phyloP scores from a whole-genome alignment of 2,797 vertebrate genomes.

The Pipistrellus pipistrellus region DNA sequence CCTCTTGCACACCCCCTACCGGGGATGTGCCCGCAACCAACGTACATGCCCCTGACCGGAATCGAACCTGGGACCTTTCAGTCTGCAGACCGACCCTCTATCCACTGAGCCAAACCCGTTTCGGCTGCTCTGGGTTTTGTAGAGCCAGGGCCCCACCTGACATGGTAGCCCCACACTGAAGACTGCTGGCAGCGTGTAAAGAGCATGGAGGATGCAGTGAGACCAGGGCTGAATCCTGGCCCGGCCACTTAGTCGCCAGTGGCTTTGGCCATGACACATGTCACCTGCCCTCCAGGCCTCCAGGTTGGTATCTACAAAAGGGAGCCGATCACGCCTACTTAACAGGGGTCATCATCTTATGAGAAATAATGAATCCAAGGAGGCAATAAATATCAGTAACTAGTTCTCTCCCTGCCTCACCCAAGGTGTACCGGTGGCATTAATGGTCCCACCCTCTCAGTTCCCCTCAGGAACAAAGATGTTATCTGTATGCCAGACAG shows the following conservation, averaged over 20 bases:
- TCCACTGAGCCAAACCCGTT: too few species aligned
- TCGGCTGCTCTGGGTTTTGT: background rate
- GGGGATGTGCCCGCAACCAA: too few species aligned
- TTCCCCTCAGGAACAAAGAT: background rate
- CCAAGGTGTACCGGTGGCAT: background rate
- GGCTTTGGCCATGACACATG: background rate
- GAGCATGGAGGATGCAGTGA: background rate
- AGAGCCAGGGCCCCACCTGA: background rate
- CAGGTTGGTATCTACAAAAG: background rate
- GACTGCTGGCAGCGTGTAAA: background rate
- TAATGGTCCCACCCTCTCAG: background rate
- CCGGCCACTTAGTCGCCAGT: background rate
- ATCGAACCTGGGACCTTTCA: too few species aligned
- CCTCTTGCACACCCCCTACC: too few species aligned
- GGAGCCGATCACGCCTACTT: background rate
- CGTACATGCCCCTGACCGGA: too few species aligned
- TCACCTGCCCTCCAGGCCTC: background rate
- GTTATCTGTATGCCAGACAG: background rate
- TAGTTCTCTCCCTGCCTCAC: background rate
- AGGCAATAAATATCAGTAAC: background rate
- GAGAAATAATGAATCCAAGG: background rate
- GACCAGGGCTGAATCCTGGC: background rate
- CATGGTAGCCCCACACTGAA: background rate
- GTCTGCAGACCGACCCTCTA: too few species aligned
- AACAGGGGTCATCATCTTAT: background rate